Conservation (phyloP, 2,797 vertebrate genomes). For the Scolopax bukidnonensis region DNA sequence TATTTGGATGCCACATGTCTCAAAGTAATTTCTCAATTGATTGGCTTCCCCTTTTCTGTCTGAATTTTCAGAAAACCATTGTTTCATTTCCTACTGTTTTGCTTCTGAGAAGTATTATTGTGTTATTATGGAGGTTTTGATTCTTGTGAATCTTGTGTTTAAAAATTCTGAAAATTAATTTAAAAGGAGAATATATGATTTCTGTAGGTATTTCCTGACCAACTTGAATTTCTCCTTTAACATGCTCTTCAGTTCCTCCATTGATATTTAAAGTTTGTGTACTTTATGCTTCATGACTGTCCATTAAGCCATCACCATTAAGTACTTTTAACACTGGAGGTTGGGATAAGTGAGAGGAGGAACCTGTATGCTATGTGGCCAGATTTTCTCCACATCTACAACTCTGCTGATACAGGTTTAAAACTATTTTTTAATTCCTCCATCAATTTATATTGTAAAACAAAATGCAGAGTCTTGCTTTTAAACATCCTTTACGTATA, state of each 20-base stretch:
- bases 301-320: background rate
- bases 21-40: background rate
- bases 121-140: background rate
- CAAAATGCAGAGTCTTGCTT: background rate
- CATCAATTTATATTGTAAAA: background rate
- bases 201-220: background rate
- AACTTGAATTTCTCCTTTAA: background rate
- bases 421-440: background rate
- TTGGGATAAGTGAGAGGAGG: background rate
- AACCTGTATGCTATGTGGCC: background rate
- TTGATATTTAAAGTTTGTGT: background rate
- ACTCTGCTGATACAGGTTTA: background rate
- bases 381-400: background rate
- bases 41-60: background rate
- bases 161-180: background rate
- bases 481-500: background rate
- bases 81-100: background rate
- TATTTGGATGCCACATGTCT: background rate
- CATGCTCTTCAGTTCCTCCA: background rate
- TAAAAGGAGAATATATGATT: background rate
- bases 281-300: background rate
- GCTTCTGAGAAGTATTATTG: background rate
- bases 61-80: background rate
- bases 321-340: background rate
- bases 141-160: background rate